Percentiles rank a stretch among this genome's conserved stretches.
Evolutionary conservation across 2,888 invertebrate genomes (phyloP).

Genomic region (Drosophila anomalata): DNA sequence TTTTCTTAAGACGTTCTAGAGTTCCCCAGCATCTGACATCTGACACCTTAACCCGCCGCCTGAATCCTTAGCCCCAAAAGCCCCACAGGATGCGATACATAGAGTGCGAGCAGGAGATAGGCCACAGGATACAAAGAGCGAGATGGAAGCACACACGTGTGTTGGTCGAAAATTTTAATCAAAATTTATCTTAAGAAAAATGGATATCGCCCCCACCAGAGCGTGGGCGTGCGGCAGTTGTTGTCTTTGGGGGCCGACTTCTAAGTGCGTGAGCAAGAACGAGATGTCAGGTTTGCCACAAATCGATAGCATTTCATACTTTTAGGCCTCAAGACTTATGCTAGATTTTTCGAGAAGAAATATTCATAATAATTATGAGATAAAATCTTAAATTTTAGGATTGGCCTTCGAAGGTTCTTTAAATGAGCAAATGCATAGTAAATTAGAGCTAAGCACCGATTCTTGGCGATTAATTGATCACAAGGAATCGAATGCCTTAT

Average conservation of each 20-base stretch:
- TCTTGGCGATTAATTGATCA: neutral
- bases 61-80: constrained; percentile 31
- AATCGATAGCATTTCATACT: constrained; percentile 68
- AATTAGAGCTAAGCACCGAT: neutral
- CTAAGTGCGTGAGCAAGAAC: constrained; percentile 49
- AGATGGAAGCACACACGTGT: constrained; percentile 40
- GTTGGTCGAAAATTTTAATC: constrained; percentile 71
- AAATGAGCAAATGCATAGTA: neutral
- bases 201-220: constrained; percentile 42
- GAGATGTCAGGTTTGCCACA: constrained; percentile 53
- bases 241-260: constrained; percentile 1
- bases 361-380: constrained; percentile 65
- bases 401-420: neutral
- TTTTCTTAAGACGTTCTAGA: constrained; percentile 74
- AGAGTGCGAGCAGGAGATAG: constrained; percentile 25
- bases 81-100: constrained; percentile 12
- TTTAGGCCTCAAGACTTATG: constrained; percentile 57
- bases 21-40: constrained; percentile 14
- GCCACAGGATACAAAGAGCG: constrained; percentile 12
- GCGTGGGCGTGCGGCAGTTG: neutral
- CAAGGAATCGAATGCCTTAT: neutral
- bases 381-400: constrained; percentile 6
- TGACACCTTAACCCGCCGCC: constrained; percentile 13
- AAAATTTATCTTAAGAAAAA: constrained; percentile 76
- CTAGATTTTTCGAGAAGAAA: constrained; percentile 35